Percentiles rank a stretch among this genome's conserved stretches.
Evolutionary conservation across 2,113 vertebrate genomes (phyloP).

Genomic region (Delphinus delphis): DNA sequence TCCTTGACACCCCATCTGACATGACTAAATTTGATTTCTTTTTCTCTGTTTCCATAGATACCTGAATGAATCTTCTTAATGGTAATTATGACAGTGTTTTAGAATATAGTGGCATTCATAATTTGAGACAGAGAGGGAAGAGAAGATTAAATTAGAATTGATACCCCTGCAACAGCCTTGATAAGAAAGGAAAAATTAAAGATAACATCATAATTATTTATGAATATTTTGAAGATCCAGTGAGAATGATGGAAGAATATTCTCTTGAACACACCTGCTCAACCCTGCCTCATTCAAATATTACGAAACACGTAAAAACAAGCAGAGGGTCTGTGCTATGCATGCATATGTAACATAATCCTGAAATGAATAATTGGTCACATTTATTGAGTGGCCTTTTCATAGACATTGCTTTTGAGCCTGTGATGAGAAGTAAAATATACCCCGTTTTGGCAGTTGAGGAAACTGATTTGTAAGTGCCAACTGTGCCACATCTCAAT

Average conservation of each 20-base stretch:
- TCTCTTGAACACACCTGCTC: not conserved
- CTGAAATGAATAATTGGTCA: not conserved
- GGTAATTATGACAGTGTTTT: not conserved
- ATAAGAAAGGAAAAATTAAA: conserved; percentile 16
- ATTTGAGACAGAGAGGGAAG: conserved; percentile 26
- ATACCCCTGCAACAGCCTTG: not conserved
- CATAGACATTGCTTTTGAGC: not conserved
- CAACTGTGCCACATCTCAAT: not conserved
- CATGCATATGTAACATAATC: not conserved
- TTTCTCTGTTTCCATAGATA: conserved; percentile 18
- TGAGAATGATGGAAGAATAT: not conserved
- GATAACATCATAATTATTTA: not conserved
- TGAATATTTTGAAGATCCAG: not conserved
- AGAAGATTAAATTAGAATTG: not conserved
- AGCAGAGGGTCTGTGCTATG: not conserved
- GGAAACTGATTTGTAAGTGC: not conserved
- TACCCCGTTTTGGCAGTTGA: not conserved
- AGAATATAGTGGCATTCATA: not conserved
- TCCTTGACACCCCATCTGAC: not conserved
- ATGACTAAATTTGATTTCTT: not conserved
- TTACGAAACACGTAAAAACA: not conserved
- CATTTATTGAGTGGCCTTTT: not conserved
- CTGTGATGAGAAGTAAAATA: not conserved
- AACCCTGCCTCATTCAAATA: not conserved
- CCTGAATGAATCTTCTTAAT: not conserved